Evolutionary conservation across 2,797 vertebrate genomes (phyloP), one percentile per base, ranked within the genome.

Genomic region (Pempheris klunzingeri): DNA sequence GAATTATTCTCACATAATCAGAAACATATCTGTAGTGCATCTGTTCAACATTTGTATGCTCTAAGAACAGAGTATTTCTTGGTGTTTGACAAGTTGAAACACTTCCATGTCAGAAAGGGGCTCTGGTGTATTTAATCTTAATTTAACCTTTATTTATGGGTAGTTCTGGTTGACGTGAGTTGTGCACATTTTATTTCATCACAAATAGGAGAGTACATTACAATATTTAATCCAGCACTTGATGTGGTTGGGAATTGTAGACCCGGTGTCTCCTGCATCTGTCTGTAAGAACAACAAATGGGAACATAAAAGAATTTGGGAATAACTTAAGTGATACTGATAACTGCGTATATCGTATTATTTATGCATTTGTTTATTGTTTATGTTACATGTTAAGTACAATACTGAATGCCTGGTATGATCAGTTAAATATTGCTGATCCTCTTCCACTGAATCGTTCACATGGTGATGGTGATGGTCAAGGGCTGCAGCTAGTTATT

Each of bases 11-110:
- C 34, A 41, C 10, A 58, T 81, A 86, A 91, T 77, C 9, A 71
- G 63, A 87, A 86, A 71, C 32, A 24, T 67, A 71, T 71, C 65
- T 75, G 30, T 4, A n/a, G 24, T 55, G 46, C 72, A 84, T 83
- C 74, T 83, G 73, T 57, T 73, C 17, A 59, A 62, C 39, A 80
- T 85, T 59, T 82, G 18, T 71, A 22, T 36, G 14, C 15, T 69
- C 49, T 30, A 38, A 77, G 30, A 74, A 34, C 46, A 63, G 55
- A 28, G 12, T 46, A 28, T 83, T 77, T 71, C 6, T 76, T 57
- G 18, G 46, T 49, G 11, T 28, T 38, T 57, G 20, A 58, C 24
- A 52, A 5, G 3, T 46, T 67, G 59, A 74, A 82, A 63, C 41
- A 34, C 38, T 54, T 34, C 49, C 9, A 41, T 32, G 52, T 52